Conservation (phyloP, 2,797 vertebrate species). For the Tenualosa ilisha region DNA sequence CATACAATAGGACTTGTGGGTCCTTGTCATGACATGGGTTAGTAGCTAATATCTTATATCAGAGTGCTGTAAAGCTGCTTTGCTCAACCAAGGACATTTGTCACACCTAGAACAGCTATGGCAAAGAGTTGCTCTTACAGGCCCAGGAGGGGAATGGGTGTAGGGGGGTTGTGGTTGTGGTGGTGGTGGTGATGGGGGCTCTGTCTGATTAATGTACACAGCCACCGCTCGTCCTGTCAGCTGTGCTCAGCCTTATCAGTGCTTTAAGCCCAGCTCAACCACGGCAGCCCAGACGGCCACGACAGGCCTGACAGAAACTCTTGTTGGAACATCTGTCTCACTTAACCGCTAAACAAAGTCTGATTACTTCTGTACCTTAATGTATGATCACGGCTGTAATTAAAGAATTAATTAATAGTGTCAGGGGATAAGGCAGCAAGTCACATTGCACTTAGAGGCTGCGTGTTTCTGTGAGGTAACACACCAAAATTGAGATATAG, state of each 20-base stretch:
- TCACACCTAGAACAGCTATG: conserved; percentile 72
- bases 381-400: conserved; percentile 69
- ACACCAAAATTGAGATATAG: neutral
- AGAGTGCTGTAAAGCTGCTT: conserved; percentile 55
- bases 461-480: conserved; percentile 7
- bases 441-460: conserved; percentile 6
- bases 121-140: conserved; percentile 59
- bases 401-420: conserved; percentile 77
- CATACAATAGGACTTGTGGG: neutral
- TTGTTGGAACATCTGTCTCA: conserved; percentile 77
- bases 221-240: conserved; percentile 66
- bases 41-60: conserved; percentile 62
- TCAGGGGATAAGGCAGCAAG: conserved; percentile 59
- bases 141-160: conserved; percentile 72
- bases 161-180: neutral
- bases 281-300: conserved; percentile 60
- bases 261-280: conserved; percentile 66
- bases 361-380: conserved; percentile 61
- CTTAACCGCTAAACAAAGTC: conserved; percentile 74
- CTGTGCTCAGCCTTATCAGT: conserved; percentile 40
- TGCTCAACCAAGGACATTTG: conserved; percentile 54
- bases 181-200: conserved; percentile 53
- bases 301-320: conserved; percentile 63
- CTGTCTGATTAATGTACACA: conserved; percentile 75
- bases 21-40: conserved; percentile 65